Base-by-base conservation (phyloP, 2,797 vertebrate species). In the Telmatherina bonti region DNA sequence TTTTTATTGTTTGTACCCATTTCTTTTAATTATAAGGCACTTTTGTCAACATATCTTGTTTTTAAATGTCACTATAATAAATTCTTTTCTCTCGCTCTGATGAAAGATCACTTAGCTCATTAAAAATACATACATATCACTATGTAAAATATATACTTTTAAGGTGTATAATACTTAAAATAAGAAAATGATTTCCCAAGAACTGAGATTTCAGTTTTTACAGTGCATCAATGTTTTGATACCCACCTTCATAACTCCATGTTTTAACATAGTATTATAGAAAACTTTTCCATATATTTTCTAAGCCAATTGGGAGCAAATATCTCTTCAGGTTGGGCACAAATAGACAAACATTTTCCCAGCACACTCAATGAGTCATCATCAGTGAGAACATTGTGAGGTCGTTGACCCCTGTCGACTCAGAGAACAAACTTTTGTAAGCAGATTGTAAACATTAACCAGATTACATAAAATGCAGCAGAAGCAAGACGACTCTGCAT, bases 371-470 rank as follows among this genome's bases (percentile, higher is more conserved):
- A 4, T 20, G 9, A 58, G 71, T 15, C 55, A 57, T 15, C 55
- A 57, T 54, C n/a, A 31, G 58, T 5, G 45, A 45, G 67, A 72
- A 74, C 55, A 70, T 18, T 69, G 74, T 9, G 0, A 45, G 71
- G 82, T 78, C 58, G 33, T 30, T 85, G 84, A 87, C 83, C 77
- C 69, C 73, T 10, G 38, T 11, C 11, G 26, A 35, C 36, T 56
- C 30, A 3, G n/a, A 31, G 68, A 64, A 60, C 63, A 30, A 9
- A 5, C 16, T 91, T 89, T 85, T 78, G 82, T 74, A 93, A 89
- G 35, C 41, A 36, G 60, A 73, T 63, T 58, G 67, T 86, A 87
- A 92, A 92, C 90, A 92, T 93, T 89, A 89, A 81, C 84, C 83
- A 61, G 71, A 74, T 91, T 89, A 76, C 82, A 79, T 87, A 89